Percentiles rank a stretch among this genome's conserved stretches.
Evolutionary conservation across 2,113 vertebrate species (phyloP).

Genomic region (Tiliqua scincoides): DNA sequence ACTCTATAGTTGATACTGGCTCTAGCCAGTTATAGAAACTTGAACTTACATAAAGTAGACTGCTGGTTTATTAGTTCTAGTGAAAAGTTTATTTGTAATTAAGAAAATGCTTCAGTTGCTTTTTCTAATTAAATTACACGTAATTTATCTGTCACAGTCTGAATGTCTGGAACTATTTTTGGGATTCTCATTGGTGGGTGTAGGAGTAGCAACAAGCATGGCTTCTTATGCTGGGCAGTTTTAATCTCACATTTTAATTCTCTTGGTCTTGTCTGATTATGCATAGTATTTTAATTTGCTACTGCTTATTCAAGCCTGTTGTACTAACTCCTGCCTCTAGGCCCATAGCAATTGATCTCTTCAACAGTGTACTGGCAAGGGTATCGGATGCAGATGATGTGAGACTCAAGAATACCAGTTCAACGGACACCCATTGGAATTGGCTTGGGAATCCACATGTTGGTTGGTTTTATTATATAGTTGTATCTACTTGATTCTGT

Average conservation of each 20-base stretch:
- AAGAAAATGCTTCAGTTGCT: constrained; percentile 34
- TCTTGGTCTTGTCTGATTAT: neutral
- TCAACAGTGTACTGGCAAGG: neutral
- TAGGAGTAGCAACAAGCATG: constrained; percentile 12
- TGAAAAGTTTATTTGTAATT: constrained; percentile 40
- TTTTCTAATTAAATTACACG: constrained; percentile 39
- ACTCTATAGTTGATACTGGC: neutral
- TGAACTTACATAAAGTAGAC: constrained; percentile 12
- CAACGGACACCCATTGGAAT: neutral
- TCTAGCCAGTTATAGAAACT: neutral
- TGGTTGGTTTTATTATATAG: too few species aligned
- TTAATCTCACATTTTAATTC: neutral
- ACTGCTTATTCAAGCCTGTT: neutral
- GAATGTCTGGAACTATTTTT: constrained; percentile 9
- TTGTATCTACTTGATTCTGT: too few species aligned
- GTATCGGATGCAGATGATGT: neutral
- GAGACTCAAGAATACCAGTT: neutral
- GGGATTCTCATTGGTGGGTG: neutral
- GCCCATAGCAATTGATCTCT: neutral
- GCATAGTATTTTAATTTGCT: neutral
- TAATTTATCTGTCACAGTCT: constrained; percentile 4
- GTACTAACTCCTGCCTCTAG: neutral
- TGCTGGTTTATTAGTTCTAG: constrained; percentile 20
- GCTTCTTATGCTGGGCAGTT: neutral
- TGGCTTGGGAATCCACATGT: neutral